Evolutionary conservation across 2,888 invertebrate species (phyloP).

Genomic region (Theodoxus fluviatilis): DNA sequence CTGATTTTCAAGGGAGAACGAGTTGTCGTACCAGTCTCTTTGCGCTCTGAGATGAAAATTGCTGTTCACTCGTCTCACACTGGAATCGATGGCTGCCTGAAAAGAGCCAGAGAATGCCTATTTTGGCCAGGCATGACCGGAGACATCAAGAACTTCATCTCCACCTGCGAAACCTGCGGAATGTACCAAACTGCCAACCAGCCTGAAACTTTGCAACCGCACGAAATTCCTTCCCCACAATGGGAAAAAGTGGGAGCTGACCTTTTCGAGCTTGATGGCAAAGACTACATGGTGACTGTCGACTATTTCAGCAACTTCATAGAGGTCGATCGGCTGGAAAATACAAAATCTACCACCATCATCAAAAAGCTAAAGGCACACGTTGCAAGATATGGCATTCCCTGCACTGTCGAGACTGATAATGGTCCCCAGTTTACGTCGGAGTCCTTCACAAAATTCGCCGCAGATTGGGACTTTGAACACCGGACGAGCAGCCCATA

Average conservation of each 20-base stretch:
- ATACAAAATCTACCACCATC: not conserved
- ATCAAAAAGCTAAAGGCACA: not conserved
- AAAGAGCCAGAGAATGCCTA: no score
- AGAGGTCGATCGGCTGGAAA: not conserved
- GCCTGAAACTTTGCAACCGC: conserved; percentile 1
- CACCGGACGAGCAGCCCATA: no score
- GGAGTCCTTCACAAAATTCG: no score
- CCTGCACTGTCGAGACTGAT: no score
- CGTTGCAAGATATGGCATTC: not conserved
- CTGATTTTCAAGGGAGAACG: conserved; percentile 33
- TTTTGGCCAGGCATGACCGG: conserved; percentile 15
- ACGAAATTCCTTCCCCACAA: not conserved
- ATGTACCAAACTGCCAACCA: not conserved
- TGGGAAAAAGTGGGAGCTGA: not conserved
- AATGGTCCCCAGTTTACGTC: no score
- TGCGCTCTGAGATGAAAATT: no score
- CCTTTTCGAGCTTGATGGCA: not conserved
- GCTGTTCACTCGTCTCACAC: no score
- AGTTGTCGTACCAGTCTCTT: no score
- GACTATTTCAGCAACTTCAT: not conserved
- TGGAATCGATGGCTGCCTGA: no score
- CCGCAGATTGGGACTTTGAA: no score
- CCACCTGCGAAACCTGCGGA: conserved; percentile 4
- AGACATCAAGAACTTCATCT: conserved; percentile 10
- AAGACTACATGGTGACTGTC: not conserved